Percentiles rank a stretch among this genome's conserved stretches.
phyloP scores from a whole-genome alignment of 2,113 vertebrate species.

The Anoplopoma fimbria region DNA sequence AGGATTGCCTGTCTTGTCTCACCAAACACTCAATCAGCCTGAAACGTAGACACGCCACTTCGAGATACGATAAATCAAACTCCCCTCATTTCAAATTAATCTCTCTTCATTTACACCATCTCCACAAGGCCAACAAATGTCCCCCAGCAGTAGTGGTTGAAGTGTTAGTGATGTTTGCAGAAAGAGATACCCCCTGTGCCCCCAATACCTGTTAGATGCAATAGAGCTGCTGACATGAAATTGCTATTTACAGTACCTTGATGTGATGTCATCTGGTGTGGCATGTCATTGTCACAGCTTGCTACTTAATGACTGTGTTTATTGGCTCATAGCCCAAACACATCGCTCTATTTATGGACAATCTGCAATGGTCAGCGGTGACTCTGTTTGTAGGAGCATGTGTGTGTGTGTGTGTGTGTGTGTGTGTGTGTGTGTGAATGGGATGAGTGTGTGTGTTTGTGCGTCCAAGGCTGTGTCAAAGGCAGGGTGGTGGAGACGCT shows the following conservation, averaged over 20 bases:
- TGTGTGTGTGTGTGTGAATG: background rate
- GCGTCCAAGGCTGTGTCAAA: conserved; percentile 14
- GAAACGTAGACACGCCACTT: conserved; percentile 42
- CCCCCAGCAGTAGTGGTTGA: background rate
- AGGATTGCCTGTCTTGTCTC: conserved; percentile 41
- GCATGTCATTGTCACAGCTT: conserved; percentile 49
- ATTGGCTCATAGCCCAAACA: conserved; percentile 47
- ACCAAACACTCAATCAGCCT: conserved; percentile 47
- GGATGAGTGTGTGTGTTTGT: background rate
- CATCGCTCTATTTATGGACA: conserved; percentile 54
- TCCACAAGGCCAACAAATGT: background rate
- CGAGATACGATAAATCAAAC: conserved; percentile 18
- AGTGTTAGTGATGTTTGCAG: background rate
- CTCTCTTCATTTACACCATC: conserved; percentile 3
- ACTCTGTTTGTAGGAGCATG: conserved; percentile 15
- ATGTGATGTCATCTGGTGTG: conserved; percentile 56
- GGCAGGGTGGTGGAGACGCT: background rate
- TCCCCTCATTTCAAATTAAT: conserved; percentile 16
- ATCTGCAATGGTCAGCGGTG: conserved; percentile 49
- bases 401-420: background rate
- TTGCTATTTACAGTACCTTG: conserved; percentile 43
- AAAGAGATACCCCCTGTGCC: background rate
- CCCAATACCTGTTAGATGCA: conserved; percentile 16
- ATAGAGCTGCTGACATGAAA: conserved; percentile 32
- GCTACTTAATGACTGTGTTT: conserved; percentile 49